Percentiles rank a stretch among this genome's conserved stretches.
Evolutionary conservation across 2,797 vertebrate genomes (phyloP).

Genomic region (Esox masquinongy): DNA sequence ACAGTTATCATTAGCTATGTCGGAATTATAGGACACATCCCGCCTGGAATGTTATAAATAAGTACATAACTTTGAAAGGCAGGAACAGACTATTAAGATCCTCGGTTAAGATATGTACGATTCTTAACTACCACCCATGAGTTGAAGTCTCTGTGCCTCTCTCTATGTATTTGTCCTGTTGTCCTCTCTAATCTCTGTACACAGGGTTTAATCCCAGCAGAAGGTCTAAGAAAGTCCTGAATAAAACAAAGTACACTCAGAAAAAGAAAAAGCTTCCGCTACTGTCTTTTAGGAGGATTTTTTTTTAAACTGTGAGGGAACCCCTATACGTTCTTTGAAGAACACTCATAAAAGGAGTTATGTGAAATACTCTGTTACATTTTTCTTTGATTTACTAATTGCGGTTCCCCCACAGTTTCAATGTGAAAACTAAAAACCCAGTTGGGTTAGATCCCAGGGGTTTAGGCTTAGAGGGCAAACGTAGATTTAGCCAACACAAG

Average conservation of each 20-base stretch:
- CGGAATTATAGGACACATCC: constrained; percentile 56
- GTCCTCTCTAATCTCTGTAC: not conserved
- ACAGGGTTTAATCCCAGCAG: not conserved
- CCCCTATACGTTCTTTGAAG: too few species aligned
- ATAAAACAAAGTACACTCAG: not conserved
- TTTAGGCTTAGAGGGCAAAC: not conserved
- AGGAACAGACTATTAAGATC: constrained; percentile 21
- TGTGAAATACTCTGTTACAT: too few species aligned
- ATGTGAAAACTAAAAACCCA: not conserved
- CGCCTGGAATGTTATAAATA: constrained; percentile 56
- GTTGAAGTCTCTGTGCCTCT: not conserved
- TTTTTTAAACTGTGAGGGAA: too few species aligned
- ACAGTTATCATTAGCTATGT: constrained; percentile 69
- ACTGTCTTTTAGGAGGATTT: too few species aligned
- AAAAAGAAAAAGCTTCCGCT: not conserved
- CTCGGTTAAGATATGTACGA: constrained; percentile 7
- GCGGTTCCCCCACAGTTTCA: too few species aligned
- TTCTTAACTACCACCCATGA: not conserved
- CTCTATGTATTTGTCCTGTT: not conserved
- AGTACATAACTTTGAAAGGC: constrained; percentile 43
- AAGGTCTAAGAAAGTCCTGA: not conserved
- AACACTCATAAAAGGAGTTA: too few species aligned
- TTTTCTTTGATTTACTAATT: too few species aligned
- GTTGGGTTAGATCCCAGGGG: not conserved
- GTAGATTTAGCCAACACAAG: not conserved